Base-by-base conservation (phyloP, 53 echinoderm and acorn worm genomes). In the Luidia sarsii region DNA sequence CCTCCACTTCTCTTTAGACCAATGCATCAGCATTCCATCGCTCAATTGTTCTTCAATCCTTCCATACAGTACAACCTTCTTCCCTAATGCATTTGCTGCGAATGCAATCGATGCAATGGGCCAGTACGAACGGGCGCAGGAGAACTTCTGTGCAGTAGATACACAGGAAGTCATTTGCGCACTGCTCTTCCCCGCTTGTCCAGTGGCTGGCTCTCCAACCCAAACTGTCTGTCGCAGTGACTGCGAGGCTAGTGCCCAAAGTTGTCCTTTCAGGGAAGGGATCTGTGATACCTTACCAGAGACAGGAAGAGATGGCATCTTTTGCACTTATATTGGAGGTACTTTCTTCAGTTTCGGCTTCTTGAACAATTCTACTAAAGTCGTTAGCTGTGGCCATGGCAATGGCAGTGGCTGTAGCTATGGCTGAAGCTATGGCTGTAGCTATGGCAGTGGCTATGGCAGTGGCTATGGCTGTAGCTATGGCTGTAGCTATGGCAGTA, bases 31-130 rank as follows among this genome's bases (percentile, higher is more conserved):
- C 25, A 82, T 94, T 33, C 39, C 61, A 20, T 32, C 70, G 6
- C 7, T 60, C 39, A 55, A 43, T 10, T 94, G 94, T 24, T 39
- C 57, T 1, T 14, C 15, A 0, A 35, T 91, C 3, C 88, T 94
- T 0, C 85, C 91, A 2, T 94, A 94, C 57, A 70, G 65, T 23
- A 39, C 11, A 25, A 94, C 94, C 22, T 37, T 61, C 25, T 88
- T 75, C 74, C 94, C 94, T 13, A 85, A 71, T 80, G 24, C 10
- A 10, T 21, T 65, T 22, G 72, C 74, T 6, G 22, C 33, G 19
- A 60, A 71, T 21, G 50, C 75, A 9, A 4, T 48, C 28, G n/a
- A 51, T 37, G 72, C 72, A 0, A 37, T 72, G 37, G 46, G 43
- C 30, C 46, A 59, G 21, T 77, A 77, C 77, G 70, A 77, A 24